phyloP scores from a whole-genome alignment of 2,113 vertebrate species.

The Phyllopteryx taeniolatus region DNA sequence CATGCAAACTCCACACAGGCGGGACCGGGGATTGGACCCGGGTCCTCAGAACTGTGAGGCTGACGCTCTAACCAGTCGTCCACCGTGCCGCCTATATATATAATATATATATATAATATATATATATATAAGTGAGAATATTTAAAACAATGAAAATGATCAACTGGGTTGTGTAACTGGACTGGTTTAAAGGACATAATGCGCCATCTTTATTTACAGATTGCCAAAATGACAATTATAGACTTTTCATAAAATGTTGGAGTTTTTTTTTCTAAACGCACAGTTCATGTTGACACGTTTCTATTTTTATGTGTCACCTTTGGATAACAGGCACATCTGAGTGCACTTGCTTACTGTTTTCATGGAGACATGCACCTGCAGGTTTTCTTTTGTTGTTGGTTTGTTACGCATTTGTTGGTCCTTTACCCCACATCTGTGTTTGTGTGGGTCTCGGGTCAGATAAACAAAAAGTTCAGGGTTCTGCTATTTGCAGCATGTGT shows the following conservation, averaged over 20 bases:
- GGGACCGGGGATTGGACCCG: too few species aligned
- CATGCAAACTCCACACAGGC: too few species aligned
- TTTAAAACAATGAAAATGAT: background rate
- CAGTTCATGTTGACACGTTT: background rate
- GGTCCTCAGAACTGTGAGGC: too few species aligned
- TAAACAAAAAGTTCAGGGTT: slow-evolving; percentile 41
- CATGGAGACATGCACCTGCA: background rate
- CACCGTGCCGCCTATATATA: too few species aligned
- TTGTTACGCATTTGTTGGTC: background rate
- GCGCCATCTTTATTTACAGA: background rate
- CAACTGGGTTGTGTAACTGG: background rate
- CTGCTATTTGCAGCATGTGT: slow-evolving; percentile 23
- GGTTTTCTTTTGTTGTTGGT: background rate
- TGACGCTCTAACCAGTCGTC: too few species aligned
- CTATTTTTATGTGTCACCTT: background rate
- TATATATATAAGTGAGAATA: background rate
- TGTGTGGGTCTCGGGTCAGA: slow-evolving; percentile 18
- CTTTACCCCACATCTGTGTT: background rate
- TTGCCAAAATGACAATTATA: background rate
- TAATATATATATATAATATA: too few species aligned
- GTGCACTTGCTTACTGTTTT: background rate
- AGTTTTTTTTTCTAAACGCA: background rate
- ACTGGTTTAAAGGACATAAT: background rate
- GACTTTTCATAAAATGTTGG: background rate
- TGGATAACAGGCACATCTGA: background rate